phyloP scores from a whole-genome alignment of 2,113 vertebrate genomes.

The Rissa tridactyla region DNA sequence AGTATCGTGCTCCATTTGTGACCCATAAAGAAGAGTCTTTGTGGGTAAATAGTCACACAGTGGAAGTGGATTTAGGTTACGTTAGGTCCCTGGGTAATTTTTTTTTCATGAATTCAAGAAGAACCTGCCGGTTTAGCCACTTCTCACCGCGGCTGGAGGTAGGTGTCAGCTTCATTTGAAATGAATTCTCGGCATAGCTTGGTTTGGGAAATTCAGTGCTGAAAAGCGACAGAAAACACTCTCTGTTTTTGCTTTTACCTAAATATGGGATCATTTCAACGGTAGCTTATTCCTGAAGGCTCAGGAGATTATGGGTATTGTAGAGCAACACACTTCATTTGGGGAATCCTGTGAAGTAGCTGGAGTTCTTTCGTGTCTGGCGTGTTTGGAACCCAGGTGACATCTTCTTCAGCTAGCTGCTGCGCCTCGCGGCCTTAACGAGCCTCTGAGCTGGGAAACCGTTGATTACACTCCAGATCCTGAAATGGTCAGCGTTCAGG shows the following conservation, averaged over 20 bases:
- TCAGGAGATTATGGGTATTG: not conserved
- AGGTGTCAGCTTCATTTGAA: not conserved
- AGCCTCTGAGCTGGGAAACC: not conserved
- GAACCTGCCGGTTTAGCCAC: not conserved
- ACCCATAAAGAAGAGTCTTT: not conserved
- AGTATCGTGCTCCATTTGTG: fast-evolving
- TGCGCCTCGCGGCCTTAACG: not conserved
- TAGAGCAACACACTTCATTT: not conserved
- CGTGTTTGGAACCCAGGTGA: not conserved
- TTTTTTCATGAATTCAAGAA: not conserved
- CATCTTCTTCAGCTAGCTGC: not conserved
- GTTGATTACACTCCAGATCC: not conserved
- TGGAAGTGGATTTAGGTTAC: not conserved
- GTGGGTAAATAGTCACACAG: not conserved
- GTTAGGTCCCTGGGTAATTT: not conserved
- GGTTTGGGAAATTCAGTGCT: not conserved
- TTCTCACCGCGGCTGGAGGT: not conserved
- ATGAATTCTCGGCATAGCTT: not conserved
- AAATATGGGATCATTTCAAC: not conserved
- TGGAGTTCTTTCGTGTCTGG: not conserved
- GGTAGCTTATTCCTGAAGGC: not conserved
- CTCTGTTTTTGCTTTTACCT: not conserved
- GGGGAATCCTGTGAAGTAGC: not conserved
- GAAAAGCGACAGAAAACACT: not conserved
- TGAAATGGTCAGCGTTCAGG: not conserved